Base-by-base conservation (phyloP, 2,113 vertebrate species). In the Anarrhichthys ocellatus region DNA sequence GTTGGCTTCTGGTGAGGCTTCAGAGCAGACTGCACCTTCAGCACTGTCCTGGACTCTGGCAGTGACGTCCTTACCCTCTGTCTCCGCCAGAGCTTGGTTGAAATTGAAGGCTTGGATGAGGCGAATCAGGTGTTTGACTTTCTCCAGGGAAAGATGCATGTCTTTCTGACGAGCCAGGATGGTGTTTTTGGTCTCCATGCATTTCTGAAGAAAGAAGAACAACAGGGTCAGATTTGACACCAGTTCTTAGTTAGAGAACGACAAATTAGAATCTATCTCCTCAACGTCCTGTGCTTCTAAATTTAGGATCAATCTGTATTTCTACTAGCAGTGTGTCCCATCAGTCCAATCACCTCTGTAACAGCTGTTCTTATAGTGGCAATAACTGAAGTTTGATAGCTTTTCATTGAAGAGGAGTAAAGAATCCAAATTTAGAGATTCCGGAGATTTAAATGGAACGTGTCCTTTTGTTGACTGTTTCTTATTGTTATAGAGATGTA, bases 171-270 rank as follows among this genome's bases (percentile, higher is more conserved):
- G 96, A 75, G 97, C 95, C 90, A 99, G 96, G 92, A 97, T 98
- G 92, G 92, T 96, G 76, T 97, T 99, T 96, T 99, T 99, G 95
- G 97, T 99, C 92, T 99, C 98, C 97, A 99, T 99, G 94, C 97
- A 99, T 97, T 99, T 99, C 98, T 99, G 91, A 64, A 84, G 89
- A 14, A 87, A 79, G 69, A 58, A 86, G 27, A 72, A 34, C 22
- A 72, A 34, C 22, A 82, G 9, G 0, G 6, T 50, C 24, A 69
- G 71, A 75, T 44, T 5, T 27, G 38, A 38, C 6, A 66, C 6
- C 9, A 29, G 20, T 18, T 9, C 17, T 50, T 20, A 20, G 2
- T 9, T 52, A 22, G 48, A n/a, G 10, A 56, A 56, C 52, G 0
- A 56, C n/a, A 11, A n/a, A 22, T n/a, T n/a, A n/a, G 22, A n/a